Percentiles rank a stretch among this genome's conserved stretches.
phyloP scores from a whole-genome alignment of 2,888 invertebrate genomes.

The Macaria liturata region DNA sequence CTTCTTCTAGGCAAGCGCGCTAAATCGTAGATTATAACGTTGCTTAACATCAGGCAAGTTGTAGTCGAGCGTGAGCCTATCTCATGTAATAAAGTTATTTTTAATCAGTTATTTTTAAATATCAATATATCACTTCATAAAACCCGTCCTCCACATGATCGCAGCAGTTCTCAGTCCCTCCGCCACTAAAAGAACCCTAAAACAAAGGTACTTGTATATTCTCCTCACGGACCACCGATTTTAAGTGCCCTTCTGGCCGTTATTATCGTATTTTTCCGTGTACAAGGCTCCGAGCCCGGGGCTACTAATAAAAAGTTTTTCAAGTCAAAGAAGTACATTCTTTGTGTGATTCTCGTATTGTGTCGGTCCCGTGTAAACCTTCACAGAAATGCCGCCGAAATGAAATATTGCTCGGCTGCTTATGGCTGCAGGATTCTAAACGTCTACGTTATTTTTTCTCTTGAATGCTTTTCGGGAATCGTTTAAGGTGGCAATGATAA shows the following conservation, averaged over 20 bases:
- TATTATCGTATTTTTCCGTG: constrained; percentile 63
- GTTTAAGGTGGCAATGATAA: constrained; percentile 29
- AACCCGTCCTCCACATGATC: no score
- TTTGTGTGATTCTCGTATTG: constrained; percentile 34
- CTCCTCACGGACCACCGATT: constrained; percentile 54
- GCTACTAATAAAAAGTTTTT: constrained; percentile 37
- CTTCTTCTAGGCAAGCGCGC: no score
- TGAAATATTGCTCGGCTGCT: constrained; percentile 26
- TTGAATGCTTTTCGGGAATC: constrained; percentile 2
- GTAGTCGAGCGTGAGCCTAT: no score
- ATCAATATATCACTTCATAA: no score
- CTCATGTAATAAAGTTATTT: no score
- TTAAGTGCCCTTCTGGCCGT: constrained; percentile 57
- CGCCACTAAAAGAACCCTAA: constrained; percentile 11
- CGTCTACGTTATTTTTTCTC: constrained; percentile 11
- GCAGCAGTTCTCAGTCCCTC: no score
- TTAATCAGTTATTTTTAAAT: no score
- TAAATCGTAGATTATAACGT: no score
- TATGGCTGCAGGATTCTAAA: constrained; percentile 14
- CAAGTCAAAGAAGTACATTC: constrained; percentile 33
- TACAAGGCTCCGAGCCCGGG: constrained; percentile 33
- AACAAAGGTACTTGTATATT: constrained; percentile 53
- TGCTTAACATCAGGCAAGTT: no score
- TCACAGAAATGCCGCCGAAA: constrained; percentile 27
- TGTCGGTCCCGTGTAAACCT: constrained; percentile 21